Evolutionary conservation across 2,888 invertebrate genomes (phyloP).

Genomic region (Merodon equestris): DNA sequence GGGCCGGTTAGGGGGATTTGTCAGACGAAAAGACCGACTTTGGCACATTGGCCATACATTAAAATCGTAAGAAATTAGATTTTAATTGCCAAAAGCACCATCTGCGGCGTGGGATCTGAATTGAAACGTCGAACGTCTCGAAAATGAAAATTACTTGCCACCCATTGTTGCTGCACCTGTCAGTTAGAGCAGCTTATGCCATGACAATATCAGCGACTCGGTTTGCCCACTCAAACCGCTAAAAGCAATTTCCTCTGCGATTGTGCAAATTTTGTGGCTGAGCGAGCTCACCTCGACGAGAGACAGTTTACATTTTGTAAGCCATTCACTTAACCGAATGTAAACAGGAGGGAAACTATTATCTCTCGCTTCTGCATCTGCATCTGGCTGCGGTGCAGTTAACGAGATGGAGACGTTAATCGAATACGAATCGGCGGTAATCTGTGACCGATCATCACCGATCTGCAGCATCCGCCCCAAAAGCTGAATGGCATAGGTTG

Average conservation of each 20-base stretch:
- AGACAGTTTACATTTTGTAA: constrained; percentile 67
- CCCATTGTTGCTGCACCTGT: constrained; percentile 58
- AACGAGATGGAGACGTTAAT: constrained; percentile 68
- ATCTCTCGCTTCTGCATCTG: constrained; percentile 41
- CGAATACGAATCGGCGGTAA: constrained; percentile 57
- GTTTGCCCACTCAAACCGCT: constrained; percentile 59
- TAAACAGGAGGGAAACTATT: constrained; percentile 59
- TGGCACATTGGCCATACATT: constrained; percentile 26
- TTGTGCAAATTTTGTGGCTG: constrained; percentile 69
- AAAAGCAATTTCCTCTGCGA: constrained; percentile 68
- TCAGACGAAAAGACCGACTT: constrained; percentile 28
- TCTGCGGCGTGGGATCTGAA: constrained; percentile 27
- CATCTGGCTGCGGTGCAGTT: constrained; percentile 37
- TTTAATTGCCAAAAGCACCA: constrained; percentile 60
- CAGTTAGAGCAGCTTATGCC: constrained; percentile 56
- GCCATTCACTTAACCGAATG: constrained; percentile 62
- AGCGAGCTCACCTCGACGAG: constrained; percentile 43
- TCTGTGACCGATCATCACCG: constrained; percentile 59
- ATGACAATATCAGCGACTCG: constrained; percentile 12
- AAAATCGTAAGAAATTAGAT: constrained; percentile 59
- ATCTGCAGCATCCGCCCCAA: constrained; percentile 63
- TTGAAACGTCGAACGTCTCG: constrained; percentile 45
- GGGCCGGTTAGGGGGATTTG: constrained; percentile 44
- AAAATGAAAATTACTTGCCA: constrained; percentile 36
- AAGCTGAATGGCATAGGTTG: constrained; percentile 58